A percentile compares a stretch with the other conserved stretches of the same genome.
Conservation (phyloP, 2,888 invertebrate genomes). For the Mayetiola destructor region DNA sequence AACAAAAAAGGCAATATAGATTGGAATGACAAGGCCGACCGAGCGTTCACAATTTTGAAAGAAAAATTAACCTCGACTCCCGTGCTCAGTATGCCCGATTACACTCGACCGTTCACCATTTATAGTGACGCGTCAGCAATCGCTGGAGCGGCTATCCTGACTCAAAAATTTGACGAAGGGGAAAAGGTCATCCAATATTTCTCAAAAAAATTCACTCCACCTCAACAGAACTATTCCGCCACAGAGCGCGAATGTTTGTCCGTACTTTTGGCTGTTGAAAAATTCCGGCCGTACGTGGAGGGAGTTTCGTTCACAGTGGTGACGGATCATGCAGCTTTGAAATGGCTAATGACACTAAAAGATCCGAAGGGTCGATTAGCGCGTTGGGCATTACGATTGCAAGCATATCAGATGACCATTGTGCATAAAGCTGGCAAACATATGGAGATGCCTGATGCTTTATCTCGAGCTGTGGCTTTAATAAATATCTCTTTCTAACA, state of each 20-base stretch:
- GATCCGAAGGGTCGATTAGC: conserved; percentile 19
- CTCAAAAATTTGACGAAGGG: neutral
- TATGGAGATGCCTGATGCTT: neutral
- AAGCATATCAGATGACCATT: neutral
- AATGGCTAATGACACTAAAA: conserved; percentile 4
- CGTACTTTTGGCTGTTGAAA: neutral
- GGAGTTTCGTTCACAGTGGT: neutral
- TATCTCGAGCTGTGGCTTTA: neutral
- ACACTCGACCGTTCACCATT: neutral
- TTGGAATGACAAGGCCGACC: neutral
- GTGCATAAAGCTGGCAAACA: neutral
- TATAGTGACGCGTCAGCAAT: neutral
- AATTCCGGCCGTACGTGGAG: neutral
- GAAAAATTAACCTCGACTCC: neutral
- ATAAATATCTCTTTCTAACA: too few species aligned
- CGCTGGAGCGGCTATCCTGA: neutral
- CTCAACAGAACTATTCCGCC: neutral
- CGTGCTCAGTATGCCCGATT: neutral
- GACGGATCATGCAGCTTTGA: conserved; percentile 11
- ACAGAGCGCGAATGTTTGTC: neutral
- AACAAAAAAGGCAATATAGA: neutral
- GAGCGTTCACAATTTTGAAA: neutral
- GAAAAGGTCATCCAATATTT: neutral
- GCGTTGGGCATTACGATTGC: conserved; percentile 13
- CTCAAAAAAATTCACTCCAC: neutral